These are phyloP conservation scores for Bombus vancouverensis DNA, from an alignment of 1,140 invertebrate species.

Conservation along the genomic window DNA sequence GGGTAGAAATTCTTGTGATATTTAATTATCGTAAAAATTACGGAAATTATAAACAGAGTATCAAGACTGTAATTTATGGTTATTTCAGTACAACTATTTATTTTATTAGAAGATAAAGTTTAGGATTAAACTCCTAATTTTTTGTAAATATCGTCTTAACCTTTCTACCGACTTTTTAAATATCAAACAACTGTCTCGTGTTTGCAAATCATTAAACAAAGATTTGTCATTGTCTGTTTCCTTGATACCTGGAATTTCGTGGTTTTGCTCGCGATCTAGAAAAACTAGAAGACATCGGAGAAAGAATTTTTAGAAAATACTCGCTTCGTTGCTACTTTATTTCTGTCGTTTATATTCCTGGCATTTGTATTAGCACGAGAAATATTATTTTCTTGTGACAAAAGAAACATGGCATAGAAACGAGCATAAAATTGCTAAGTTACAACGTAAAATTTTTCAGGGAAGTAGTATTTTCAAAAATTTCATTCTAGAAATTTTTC, in stretches of 20 bases:
- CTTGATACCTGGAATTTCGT: neutral
- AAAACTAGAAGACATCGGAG: neutral
- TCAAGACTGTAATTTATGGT: too few relatives aligned
- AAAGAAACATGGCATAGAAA: neutral
- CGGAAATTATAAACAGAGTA: too few relatives aligned
- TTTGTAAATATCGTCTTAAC: too few relatives aligned
- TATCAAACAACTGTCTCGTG: neutral
- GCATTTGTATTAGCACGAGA: neutral
- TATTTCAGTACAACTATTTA: too few relatives aligned
- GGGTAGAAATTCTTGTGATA: too few relatives aligned
- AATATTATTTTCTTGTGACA: neutral
- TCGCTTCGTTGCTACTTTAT: neutral
- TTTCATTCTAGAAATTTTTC: neutral
- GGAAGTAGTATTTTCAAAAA: neutral
- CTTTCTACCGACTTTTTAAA: too few relatives aligned
- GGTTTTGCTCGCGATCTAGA: neutral
- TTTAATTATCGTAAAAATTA: too few relatives aligned
- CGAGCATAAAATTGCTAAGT: neutral
- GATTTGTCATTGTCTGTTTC: neutral
- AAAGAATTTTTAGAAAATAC: conserved; percentile 4
- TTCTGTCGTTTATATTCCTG: neutral
- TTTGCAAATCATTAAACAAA: neutral
- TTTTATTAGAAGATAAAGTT: too few relatives aligned
- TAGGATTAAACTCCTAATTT: too few relatives aligned
- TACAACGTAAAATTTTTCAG: neutral